Conservation (phyloP, 2,888 invertebrate genomes). For the Glaucopsyche alexis region DNA sequence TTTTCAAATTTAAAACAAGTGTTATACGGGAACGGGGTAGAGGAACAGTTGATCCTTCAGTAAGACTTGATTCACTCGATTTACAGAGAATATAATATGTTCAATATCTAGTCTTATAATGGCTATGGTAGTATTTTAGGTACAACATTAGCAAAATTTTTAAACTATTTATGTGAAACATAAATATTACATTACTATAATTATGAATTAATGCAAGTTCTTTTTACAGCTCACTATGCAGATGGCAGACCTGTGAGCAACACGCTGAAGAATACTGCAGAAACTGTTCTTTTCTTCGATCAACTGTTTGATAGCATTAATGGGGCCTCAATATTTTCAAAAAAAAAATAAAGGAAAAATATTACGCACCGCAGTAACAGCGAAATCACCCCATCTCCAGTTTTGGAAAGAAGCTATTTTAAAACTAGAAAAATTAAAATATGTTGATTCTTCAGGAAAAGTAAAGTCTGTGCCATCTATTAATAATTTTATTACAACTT, state of each 20-base stretch:
- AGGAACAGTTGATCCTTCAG: too few relatives aligned
- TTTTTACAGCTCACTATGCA: conserved; percentile 25
- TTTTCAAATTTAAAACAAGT: too few relatives aligned
- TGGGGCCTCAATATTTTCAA: conserved; percentile 31
- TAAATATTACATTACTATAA: too few relatives aligned
- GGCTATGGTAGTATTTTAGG: too few relatives aligned
- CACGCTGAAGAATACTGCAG: conserved; percentile 35
- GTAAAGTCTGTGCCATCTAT: conserved; percentile 36
- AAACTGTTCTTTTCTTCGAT: conserved; percentile 34
- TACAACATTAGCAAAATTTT: too few relatives aligned
- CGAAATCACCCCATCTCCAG: conserved; percentile 24
- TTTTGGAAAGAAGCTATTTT: conserved; percentile 34
- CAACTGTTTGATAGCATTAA: conserved; percentile 35
- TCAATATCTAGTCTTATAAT: too few relatives aligned
- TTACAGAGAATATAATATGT: too few relatives aligned
- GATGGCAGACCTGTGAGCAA: conserved; percentile 27
- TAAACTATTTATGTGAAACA: too few relatives aligned
- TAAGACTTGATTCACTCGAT: too few relatives aligned
- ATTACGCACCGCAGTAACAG: conserved; percentile 30
- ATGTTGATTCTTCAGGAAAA: too few relatives aligned
- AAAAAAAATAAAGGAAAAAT: conserved; percentile 32
- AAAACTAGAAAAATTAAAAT: conserved; percentile 30
- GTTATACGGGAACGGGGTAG: too few relatives aligned
- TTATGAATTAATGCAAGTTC: background rate
- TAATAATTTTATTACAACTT: conserved; percentile 35